Evolutionary conservation across 2,888 invertebrate genomes (phyloP).

Genomic region (Drosophila kambysellisi): DNA sequence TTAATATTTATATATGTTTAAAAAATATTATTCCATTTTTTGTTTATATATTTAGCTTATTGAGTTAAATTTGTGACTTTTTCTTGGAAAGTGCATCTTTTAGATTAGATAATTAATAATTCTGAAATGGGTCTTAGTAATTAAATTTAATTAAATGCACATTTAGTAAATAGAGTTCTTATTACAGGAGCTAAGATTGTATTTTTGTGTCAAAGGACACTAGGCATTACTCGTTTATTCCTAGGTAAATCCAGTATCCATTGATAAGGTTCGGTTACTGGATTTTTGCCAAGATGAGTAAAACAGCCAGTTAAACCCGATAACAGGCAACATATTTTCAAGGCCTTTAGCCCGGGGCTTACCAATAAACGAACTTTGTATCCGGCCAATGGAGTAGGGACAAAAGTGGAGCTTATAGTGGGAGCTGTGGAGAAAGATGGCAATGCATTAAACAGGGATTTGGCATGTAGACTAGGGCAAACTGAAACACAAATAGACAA

Average conservation of each 20-base stretch:
- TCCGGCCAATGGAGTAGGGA: neutral
- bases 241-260: neutral
- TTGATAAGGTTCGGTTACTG: neutral
- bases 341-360: conserved; percentile 20
- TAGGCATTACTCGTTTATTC: neutral
- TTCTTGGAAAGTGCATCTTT: neutral
- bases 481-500: conserved; percentile 29
- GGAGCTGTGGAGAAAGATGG: conserved; percentile 9
- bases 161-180: neutral
- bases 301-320: conserved; percentile 8
- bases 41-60: neutral
- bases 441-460: conserved; percentile 51
- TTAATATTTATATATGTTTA: neutral
- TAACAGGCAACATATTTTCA: conserved; percentile 21
- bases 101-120: neutral
- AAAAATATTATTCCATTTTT: neutral
- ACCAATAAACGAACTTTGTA: conserved; percentile 29
- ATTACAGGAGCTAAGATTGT: neutral
- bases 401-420: conserved; percentile 22
- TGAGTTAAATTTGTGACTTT: neutral
- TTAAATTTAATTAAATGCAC: neutral
- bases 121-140: no score
- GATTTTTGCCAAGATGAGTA: neutral
- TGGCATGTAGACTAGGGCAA: conserved; percentile 21
- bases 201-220: no score